Conservation (phyloP, 2,888 invertebrate species). For the Drosophila mayaguana region DNA sequence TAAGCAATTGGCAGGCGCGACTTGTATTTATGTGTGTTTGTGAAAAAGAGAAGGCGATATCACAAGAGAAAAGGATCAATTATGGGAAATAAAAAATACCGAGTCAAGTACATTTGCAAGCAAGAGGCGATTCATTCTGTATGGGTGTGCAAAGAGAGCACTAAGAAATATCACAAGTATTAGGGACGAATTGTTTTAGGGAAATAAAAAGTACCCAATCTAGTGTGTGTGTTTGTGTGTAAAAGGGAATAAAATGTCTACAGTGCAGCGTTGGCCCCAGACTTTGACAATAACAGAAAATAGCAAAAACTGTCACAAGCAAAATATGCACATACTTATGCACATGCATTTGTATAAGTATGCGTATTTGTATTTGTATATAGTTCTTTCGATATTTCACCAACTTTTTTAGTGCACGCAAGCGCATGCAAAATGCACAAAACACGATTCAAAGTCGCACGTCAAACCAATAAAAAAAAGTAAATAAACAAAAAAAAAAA, state of each 20-base stretch:
- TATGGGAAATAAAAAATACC: constrained; percentile 1
- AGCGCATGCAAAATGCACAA: constrained; percentile 30
- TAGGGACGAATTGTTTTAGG: no score
- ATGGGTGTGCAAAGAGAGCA: background rate
- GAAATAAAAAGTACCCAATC: background rate
- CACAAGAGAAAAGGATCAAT: background rate
- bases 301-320: constrained; percentile 7
- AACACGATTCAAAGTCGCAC: constrained; percentile 40
- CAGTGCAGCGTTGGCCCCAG: constrained; percentile 30
- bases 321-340: background rate
- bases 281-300: constrained; percentile 32
- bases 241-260: constrained; percentile 7
- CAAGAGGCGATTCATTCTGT: background rate
- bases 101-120: background rate
- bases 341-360: background rate
- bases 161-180: background rate
- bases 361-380: background rate
- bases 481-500: constrained; percentile 13
- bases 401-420: constrained; percentile 45
- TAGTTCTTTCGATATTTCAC: constrained; percentile 30
- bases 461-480: constrained; percentile 16
- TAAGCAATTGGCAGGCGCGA: no score
- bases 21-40: background rate
- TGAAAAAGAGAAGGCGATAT: background rate
- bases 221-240: background rate